phyloP scores from a whole-genome alignment of 2,113 vertebrate genomes.

The Toxotes chatareus region DNA sequence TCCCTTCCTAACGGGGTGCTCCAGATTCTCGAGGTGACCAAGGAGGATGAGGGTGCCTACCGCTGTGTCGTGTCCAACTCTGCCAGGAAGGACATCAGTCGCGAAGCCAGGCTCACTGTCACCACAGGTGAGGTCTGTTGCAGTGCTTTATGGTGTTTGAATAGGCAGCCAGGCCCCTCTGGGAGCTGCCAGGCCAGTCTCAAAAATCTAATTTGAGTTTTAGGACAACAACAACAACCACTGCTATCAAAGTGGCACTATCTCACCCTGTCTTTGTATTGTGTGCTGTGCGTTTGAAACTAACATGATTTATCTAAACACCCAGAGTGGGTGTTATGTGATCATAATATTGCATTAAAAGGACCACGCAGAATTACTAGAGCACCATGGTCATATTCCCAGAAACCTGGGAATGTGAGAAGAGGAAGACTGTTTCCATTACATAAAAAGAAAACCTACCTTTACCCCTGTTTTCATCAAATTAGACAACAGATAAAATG shows the following conservation, averaged over 20 bases:
- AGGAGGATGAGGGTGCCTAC: slow-evolving; percentile 89
- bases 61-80: slow-evolving; percentile 91
- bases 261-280: background rate
- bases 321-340: background rate
- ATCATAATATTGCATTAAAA: background rate
- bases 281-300: background rate
- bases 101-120: slow-evolving; percentile 87
- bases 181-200: slow-evolving; percentile 16
- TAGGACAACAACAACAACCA: background rate
- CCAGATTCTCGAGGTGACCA: slow-evolving; percentile 91
- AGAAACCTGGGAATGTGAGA: background rate
- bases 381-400: background rate
- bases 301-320: background rate
- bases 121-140: slow-evolving; percentile 84
- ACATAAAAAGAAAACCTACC: background rate
- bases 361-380: background rate
- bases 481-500: background rate
- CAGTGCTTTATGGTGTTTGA: slow-evolving; percentile 25
- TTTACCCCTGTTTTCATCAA: background rate
- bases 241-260: background rate
- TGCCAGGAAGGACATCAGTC: slow-evolving; percentile 87
- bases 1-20: slow-evolving; percentile 94
- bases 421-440: background rate
- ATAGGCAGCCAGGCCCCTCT: slow-evolving; percentile 1
- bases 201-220: slow-evolving; percentile 7